These are phyloP conservation scores for Pterois miles DNA, from an alignment of 2,797 vertebrate species.

Conservation along the genomic window DNA sequence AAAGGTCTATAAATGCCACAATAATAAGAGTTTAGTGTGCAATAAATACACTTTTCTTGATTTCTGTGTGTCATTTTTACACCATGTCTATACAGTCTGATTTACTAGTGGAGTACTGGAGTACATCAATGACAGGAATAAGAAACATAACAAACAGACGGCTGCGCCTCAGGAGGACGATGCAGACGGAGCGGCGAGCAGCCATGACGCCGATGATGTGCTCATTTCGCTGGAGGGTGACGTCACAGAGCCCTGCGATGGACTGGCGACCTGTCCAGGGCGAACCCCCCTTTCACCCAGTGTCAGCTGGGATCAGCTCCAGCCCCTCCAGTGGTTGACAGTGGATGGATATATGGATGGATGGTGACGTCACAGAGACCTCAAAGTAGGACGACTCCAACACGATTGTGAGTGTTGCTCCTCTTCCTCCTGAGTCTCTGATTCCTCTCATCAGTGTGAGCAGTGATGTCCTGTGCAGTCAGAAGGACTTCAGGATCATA, in stretches of 20 bases:
- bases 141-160: slow-evolving; percentile 80
- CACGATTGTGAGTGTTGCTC: slow-evolving; percentile 69
- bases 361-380: background rate
- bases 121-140: slow-evolving; percentile 89
- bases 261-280: no score
- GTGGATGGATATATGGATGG: no score
- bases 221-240: no score
- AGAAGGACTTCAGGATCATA: slow-evolving; percentile 92
- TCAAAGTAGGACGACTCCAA: background rate
- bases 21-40: no score
- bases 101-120: slow-evolving; percentile 93
- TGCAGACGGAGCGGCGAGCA: background rate
- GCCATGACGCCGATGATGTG: slow-evolving; percentile 37
- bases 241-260: no score
- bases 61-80: no score
- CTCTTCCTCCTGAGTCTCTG: slow-evolving; percentile 88
- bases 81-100: no score
- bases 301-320: no score
- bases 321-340: no score
- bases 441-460: slow-evolving; percentile 87
- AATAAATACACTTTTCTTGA: no score
- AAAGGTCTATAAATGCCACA: no score
- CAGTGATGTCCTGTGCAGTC: slow-evolving; percentile 89
- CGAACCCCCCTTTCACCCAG: no score
- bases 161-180: slow-evolving; percentile 53